phyloP scores from a whole-genome alignment of 2,797 vertebrate species.

The Malurus splendens region DNA sequence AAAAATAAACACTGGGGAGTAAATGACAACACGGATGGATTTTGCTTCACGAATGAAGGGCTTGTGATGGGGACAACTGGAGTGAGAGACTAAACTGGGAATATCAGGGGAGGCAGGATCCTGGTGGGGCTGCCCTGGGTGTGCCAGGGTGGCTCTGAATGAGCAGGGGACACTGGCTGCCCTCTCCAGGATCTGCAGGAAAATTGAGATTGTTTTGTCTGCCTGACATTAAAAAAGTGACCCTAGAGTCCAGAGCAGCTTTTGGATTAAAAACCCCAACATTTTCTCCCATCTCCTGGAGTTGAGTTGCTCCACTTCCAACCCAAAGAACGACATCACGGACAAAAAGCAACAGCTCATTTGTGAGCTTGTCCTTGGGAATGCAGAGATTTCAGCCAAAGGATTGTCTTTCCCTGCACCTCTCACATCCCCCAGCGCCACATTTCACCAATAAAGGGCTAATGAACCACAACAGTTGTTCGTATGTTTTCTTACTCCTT shows the following conservation, averaged over 20 bases:
- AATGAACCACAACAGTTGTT: conserved; percentile 44
- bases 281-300: neutral
- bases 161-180: neutral
- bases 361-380: neutral
- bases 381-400: neutral
- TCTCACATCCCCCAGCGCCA: neutral
- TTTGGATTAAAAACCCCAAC: neutral
- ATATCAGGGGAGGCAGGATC: rapidly evolving
- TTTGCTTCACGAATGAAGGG: neutral
- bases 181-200: neutral
- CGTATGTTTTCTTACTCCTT: conserved; percentile 40
- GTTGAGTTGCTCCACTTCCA: neutral
- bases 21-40: neutral
- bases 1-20: conserved; percentile 7
- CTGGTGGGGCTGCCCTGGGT: neutral
- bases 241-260: neutral
- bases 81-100: neutral
- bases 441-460: conserved; percentile 27
- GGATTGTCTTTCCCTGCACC: neutral
- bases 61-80: neutral
- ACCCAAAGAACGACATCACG: rapidly evolving
- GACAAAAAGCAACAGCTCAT: neutral
- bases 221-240: neutral
- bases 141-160: neutral
- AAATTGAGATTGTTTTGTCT: neutral